A percentile compares a stretch with the other conserved stretches of the same genome.
Conservation (phyloP, 2,888 invertebrate species). For the Steromphala cineraria region DNA sequence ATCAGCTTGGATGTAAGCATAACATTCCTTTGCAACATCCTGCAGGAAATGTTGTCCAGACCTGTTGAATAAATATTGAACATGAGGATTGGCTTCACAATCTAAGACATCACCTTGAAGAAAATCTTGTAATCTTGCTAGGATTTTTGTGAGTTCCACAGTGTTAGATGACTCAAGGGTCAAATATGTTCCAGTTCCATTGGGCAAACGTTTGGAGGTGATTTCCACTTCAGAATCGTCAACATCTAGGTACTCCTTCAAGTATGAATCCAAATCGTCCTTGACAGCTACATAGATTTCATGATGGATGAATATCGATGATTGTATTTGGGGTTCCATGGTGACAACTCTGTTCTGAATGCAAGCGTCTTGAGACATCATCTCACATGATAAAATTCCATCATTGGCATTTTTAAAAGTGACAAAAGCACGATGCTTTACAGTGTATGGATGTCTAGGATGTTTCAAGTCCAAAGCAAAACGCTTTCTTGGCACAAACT, state of each 20-base stretch:
- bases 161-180: slow-evolving; percentile 41
- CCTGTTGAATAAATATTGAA: slow-evolving; percentile 38
- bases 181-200: slow-evolving; percentile 41
- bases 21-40: slow-evolving; percentile 35
- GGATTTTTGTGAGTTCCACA: slow-evolving; percentile 36
- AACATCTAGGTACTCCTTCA: slow-evolving; percentile 19
- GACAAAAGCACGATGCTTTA: slow-evolving; percentile 41
- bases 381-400: slow-evolving; percentile 39
- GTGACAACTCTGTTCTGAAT: slow-evolving; percentile 31
- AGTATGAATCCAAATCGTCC: slow-evolving; percentile 33
- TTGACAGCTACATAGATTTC: slow-evolving; percentile 38
- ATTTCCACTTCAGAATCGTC: slow-evolving; percentile 2
- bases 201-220: slow-evolving; percentile 25
- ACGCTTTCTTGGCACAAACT: slow-evolving; percentile 14
- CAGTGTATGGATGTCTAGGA: slow-evolving; percentile 31
- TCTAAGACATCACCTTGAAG: slow-evolving; percentile 44
- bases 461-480: slow-evolving; percentile 37
- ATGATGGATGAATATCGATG: slow-evolving; percentile 36
- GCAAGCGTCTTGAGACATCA: slow-evolving; percentile 1
- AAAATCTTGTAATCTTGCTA: slow-evolving; percentile 36
- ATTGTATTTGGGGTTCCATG: slow-evolving; percentile 39
- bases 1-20: slow-evolving; percentile 42
- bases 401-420: slow-evolving; percentile 45
- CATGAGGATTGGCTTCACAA: slow-evolving; percentile 24
- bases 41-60: slow-evolving; percentile 38